These are phyloP conservation scores for Strongylocentrotus purpuratus DNA, from an alignment of 35 echinoderm and acorn worm species.

Conservation along the genomic window DNA sequence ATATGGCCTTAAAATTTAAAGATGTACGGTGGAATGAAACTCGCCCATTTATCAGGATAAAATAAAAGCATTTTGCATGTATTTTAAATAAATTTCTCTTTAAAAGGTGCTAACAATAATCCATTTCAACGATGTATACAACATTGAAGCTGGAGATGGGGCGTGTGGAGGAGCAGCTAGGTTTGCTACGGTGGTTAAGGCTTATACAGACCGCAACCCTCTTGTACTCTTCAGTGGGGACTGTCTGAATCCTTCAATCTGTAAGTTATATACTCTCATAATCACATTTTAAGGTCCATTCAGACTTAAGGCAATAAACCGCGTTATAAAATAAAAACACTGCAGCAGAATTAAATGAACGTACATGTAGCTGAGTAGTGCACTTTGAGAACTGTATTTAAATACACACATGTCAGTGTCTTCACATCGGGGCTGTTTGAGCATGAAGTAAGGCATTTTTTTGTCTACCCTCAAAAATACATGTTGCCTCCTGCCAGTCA, in stretches of 20 bases:
- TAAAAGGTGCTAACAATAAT: constrained; percentile 63
- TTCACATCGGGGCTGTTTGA: too few relatives aligned
- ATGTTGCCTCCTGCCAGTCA: too few relatives aligned
- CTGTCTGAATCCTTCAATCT: constrained; percentile 78
- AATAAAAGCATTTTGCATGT: neutral
- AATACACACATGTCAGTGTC: too few relatives aligned
- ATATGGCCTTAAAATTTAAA: neutral
- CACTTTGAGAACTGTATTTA: too few relatives aligned
- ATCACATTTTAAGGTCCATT: too few relatives aligned
- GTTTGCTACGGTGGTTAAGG: constrained; percentile 72
- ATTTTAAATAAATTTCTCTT: neutral
- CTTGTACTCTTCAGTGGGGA: constrained; percentile 83
- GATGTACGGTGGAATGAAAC: neutral
- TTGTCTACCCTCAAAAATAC: too few relatives aligned
- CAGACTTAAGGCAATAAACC: too few relatives aligned
- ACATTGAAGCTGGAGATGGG: constrained; percentile 60
- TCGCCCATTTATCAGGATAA: neutral
- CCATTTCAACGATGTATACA: constrained; percentile 91
- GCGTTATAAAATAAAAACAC: too few relatives aligned
- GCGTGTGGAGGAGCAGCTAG: constrained; percentile 71
- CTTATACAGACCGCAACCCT: constrained; percentile 52
- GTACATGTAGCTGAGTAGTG: too few relatives aligned
- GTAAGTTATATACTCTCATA: constrained; percentile 52
- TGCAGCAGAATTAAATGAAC: too few relatives aligned
- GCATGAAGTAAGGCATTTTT: too few relatives aligned